Evolutionary conservation across 2,113 vertebrate species (phyloP).

Genomic region (Gasterosteus aculeatus): DNA sequence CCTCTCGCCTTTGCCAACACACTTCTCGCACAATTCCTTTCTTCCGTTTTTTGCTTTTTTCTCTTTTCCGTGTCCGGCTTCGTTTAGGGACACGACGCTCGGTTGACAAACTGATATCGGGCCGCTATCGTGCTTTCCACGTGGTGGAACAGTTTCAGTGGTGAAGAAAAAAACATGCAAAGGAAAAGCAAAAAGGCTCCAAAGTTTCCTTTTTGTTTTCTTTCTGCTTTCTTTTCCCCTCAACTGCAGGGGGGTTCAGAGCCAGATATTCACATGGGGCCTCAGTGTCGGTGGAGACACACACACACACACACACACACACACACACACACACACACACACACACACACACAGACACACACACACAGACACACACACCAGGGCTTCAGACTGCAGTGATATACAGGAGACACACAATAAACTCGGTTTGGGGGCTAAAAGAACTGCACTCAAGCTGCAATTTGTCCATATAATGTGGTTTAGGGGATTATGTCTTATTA

Average conservation of each 20-base stretch:
- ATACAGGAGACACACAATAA: conserved; percentile 20
- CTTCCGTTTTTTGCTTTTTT: conserved; percentile 16
- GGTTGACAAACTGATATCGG: conserved; percentile 37
- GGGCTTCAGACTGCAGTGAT: conserved; percentile 41
- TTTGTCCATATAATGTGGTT: conserved; percentile 47
- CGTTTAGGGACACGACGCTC: conserved; percentile 22
- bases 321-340: conserved; percentile 4
- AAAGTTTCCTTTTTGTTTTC: conserved; percentile 40
- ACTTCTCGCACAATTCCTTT: conserved; percentile 31
- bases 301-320: neutral
- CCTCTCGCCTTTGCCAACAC: conserved; percentile 33
- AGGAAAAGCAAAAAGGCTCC: conserved; percentile 23
- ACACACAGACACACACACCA: conserved; percentile 8
- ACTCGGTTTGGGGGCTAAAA: conserved; percentile 15
- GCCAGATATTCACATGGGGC: conserved; percentile 40
- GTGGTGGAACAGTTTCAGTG: conserved; percentile 24
- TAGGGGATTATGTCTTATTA: conserved; percentile 40
- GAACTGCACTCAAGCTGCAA: conserved; percentile 30
- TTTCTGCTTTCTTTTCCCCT: conserved; percentile 17
- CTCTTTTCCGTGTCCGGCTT: conserved; percentile 2
- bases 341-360: conserved; percentile 1
- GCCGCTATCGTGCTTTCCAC: conserved; percentile 22
- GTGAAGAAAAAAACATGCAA: conserved; percentile 23
- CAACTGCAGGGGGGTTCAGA: neutral
- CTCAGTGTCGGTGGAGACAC: conserved; percentile 39